These are phyloP conservation scores for Meliscaeva auricollis DNA, from an alignment of 2,888 invertebrate species.

Conservation along the genomic window DNA sequence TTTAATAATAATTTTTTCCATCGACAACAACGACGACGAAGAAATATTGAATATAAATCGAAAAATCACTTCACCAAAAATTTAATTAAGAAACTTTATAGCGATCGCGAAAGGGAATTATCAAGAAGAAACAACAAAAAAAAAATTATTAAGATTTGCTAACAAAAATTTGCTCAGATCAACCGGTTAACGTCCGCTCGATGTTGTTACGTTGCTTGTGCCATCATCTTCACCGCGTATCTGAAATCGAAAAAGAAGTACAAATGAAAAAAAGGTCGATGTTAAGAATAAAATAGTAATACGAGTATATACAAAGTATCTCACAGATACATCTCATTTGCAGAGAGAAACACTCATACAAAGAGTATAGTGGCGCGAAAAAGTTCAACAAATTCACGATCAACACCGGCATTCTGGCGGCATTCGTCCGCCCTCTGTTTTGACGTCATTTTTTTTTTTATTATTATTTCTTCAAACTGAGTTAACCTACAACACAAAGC, in stretches of 20 bases:
- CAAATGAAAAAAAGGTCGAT: conserved; percentile 64
- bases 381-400: conserved; percentile 74
- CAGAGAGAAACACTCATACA: conserved; percentile 16
- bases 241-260: conserved; percentile 72
- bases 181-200: conserved; percentile 73
- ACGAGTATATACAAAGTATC: conserved; percentile 28
- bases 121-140: background rate
- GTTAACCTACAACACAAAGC: conserved; percentile 30
- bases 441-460: background rate
- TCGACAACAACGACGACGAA: background rate
- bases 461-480: conserved; percentile 18
- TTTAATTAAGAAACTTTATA: background rate
- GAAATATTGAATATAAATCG: background rate
- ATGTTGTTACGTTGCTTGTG: conserved; percentile 67
- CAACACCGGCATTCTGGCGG: conserved; percentile 53
- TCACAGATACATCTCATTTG: background rate
- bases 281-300: conserved; percentile 64
- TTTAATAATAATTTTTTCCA: conserved; percentile 35
- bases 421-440: conserved; percentile 30
- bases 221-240: conserved; percentile 74
- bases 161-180: conserved; percentile 38
- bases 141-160: background rate
- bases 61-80: conserved; percentile 39
- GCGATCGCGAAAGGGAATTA: background rate
- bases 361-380: conserved; percentile 51